Base-by-base conservation (phyloP, 2,888 invertebrate species). In the Timema cristinae region DNA sequence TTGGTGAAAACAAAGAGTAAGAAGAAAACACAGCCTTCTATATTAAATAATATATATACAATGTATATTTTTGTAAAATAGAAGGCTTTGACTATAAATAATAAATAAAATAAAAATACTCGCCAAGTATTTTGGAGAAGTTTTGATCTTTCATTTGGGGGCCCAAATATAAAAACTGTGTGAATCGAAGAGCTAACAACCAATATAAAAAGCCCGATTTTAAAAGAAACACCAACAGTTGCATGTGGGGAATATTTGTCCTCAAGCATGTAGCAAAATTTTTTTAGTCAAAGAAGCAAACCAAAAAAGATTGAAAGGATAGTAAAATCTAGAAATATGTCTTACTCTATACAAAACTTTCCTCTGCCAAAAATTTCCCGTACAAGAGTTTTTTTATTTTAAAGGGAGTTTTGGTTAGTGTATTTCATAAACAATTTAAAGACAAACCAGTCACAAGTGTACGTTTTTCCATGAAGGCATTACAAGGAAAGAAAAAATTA, bases 381-480 rank as follows among this genome's bases (percentile, higher is more conserved):
- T 59, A 59, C 59, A 59, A 9, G 5, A 59, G 0, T 13, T 59
- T 9, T 59, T 56, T 32, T 59, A 59, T 13, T 32, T 7, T n/a
- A n/a, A 16, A 6, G 59, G 32, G n/a, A 59, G 59, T 59, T n/a
- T 13, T 59, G 13, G n/a, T 7, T 6, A 59, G 32, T 9, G 5
- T 59, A n/a, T 59, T 59, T 59, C 15, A 59, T 59, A 13, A 13
- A 59, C 9, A n/a, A 7, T 13, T 16, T 59, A 32, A 7, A 15
- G 32, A 59, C 59, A 9, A 32, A 32, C 4, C 59, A 59, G 15
- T 59, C 59, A 15, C 59, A 59, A 15, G 32, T 59, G 59, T 59
- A 59, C 32, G 15, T 59, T 59, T n/a, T 59, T 13, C n/a, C 59
- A 59, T 59, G 59, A 59, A 8, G n/a, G 59, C 59, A 59, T 59